phyloP scores from a whole-genome alignment of 1,140 invertebrate species.

The Drosophila tani region DNA sequence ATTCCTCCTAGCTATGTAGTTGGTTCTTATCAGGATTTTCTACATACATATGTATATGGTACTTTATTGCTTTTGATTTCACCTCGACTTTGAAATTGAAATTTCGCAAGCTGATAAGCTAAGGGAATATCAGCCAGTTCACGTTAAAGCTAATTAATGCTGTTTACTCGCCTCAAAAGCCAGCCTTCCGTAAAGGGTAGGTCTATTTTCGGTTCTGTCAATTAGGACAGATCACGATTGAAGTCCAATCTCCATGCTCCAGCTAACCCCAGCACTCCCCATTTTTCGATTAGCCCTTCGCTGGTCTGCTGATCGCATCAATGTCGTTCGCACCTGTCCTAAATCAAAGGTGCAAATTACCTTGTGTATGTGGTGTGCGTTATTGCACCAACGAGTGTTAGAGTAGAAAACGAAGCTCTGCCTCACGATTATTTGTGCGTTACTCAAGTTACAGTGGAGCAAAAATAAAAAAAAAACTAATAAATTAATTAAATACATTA shows the following conservation, averaged over 20 bases:
- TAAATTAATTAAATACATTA: background rate
- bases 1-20: conserved; percentile 17
- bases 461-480: background rate
- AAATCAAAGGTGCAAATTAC: conserved; percentile 57
- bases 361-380: conserved; percentile 7
- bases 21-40: conserved; percentile 39
- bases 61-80: conserved; percentile 40
- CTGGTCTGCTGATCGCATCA: conserved; percentile 28
- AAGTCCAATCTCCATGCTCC: background rate
- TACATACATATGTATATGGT: background rate
- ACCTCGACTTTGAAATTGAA: conserved; percentile 74
- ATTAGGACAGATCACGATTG: conserved; percentile 15
- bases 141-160: background rate
- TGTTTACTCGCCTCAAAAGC: background rate
- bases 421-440: conserved; percentile 42
- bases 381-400: conserved; percentile 4
- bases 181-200: conserved; percentile 3
- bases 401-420: conserved; percentile 3
- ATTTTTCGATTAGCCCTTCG: conserved; percentile 17
- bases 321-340: conserved; percentile 38
- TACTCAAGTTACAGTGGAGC: conserved; percentile 14
- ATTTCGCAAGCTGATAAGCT: conserved; percentile 57
- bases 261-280: conserved; percentile 3
- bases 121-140: conserved; percentile 9
- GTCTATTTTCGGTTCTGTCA: background rate